Evolutionary conservation across 2,888 invertebrate genomes (phyloP).

Genomic region (Eugnorisma glareosa): DNA sequence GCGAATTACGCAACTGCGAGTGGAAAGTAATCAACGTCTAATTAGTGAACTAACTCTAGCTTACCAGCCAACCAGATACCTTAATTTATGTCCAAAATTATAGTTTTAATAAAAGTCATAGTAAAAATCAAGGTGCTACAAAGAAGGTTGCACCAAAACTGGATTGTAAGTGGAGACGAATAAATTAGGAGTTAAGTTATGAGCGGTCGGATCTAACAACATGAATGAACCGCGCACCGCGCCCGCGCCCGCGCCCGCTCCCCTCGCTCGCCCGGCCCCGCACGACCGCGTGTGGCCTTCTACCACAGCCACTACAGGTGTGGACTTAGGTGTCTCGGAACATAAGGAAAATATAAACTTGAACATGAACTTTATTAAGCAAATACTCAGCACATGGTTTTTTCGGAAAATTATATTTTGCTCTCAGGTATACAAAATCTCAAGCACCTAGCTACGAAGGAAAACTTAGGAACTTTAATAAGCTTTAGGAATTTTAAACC

Average conservation of each 20-base stretch:
- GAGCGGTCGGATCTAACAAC: conserved; percentile 90
- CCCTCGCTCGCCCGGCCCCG: conserved; percentile 68
- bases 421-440: neutral
- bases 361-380: conserved; percentile 8
- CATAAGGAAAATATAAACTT: conserved; percentile 23
- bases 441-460: neutral
- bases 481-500: neutral
- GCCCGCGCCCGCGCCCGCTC: conserved; percentile 73
- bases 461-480: neutral
- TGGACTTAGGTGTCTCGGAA: conserved; percentile 71
- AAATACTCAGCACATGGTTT: neutral
- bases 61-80: too few relatives aligned
- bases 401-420: neutral
- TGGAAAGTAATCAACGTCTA: conserved; percentile 2
- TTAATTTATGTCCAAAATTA: conserved; percentile 46
- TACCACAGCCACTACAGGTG: conserved; percentile 81
- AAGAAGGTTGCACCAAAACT: conserved; percentile 81
- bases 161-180: conserved; percentile 84
- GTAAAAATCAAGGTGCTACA: conserved; percentile 82
- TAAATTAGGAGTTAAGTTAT: conserved; percentile 90
- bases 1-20: neutral
- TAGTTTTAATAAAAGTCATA: conserved; percentile 63
- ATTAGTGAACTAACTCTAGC: conserved; percentile 13
- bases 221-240: conserved; percentile 88
- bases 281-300: conserved; percentile 87